Conservation (phyloP, 2,797 vertebrate species). For the Pelodytes ibericus region DNA sequence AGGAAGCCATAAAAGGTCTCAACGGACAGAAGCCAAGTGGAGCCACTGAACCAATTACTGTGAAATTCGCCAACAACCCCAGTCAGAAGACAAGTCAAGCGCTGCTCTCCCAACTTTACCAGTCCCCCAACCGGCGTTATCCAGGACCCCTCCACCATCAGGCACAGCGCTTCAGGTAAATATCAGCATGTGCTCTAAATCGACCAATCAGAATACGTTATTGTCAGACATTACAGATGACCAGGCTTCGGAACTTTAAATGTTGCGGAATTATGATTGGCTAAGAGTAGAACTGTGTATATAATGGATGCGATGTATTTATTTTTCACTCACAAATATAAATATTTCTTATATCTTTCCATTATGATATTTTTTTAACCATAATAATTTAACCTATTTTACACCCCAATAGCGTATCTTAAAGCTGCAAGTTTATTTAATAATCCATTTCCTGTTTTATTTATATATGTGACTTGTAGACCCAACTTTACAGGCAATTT, state of each 20-base stretch:
- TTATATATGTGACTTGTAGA: no score
- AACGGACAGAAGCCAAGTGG: constrained; percentile 99
- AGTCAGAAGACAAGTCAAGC: constrained; percentile 99
- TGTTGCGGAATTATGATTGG: neutral
- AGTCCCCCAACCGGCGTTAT: constrained; percentile 97
- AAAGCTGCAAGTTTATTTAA: no score
- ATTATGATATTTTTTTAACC: no score
- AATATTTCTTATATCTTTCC: neutral
- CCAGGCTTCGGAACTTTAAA: neutral
- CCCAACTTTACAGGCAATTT: no score
- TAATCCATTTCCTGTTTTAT: no score
- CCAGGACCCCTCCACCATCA: constrained; percentile 98
- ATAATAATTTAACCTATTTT: no score
- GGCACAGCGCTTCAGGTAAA: constrained; percentile 99
- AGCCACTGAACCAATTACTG: constrained; percentile 97
- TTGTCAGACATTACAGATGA: neutral
- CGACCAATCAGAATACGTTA: neutral
- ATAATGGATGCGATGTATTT: neutral
- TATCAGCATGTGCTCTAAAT: constrained; percentile 34
- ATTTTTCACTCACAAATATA: neutral
- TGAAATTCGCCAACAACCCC: constrained; percentile 99
- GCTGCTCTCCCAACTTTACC: constrained; percentile 97
- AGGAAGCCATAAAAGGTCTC: constrained; percentile 99
- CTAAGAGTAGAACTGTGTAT: neutral
- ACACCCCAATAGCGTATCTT: no score